These are phyloP conservation scores for Heliconius nattereri DNA, from an alignment of 1,140 invertebrate species.

Conservation along the genomic window DNA sequence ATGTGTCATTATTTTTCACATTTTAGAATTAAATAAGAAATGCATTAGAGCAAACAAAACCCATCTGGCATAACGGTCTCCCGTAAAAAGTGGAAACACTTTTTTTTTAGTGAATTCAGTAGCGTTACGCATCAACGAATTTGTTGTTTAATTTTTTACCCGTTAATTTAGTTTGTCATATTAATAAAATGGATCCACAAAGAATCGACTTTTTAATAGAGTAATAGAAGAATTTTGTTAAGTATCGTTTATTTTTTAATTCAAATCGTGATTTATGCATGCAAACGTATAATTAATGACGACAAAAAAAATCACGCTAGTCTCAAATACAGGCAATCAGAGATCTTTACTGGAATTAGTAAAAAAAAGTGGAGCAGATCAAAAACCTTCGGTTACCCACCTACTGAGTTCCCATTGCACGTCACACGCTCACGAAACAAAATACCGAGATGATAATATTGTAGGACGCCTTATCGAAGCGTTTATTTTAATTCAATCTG, in stretches of 20 bases:
- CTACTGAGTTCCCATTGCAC: constrained; percentile 71
- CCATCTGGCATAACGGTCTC: constrained; percentile 70
- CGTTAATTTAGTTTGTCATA: constrained; percentile 44
- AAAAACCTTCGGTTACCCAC: constrained; percentile 62
- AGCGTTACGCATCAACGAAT: constrained; percentile 61
- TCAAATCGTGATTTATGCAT: background rate
- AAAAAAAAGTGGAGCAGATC: constrained; percentile 59
- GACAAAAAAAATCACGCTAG: background rate
- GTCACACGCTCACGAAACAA: constrained; percentile 73
- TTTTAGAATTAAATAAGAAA: constrained; percentile 10
- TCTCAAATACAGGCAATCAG: constrained; percentile 38
- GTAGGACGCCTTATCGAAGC: constrained; percentile 74
- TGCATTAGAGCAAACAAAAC: constrained; percentile 60
- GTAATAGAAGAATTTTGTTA: background rate
- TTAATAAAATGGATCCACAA: constrained; percentile 3
- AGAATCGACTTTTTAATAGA: background rate
- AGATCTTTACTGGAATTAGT: constrained; percentile 47
- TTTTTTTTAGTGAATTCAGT: constrained; percentile 72
- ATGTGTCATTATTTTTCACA: background rate
- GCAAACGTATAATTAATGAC: background rate
- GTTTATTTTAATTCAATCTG: constrained; percentile 81
- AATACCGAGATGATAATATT: constrained; percentile 76
- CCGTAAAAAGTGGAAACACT: constrained; percentile 59
- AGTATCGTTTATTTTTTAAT: background rate
- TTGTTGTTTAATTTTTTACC: constrained; percentile 25